A percentile compares a stretch with the other conserved stretches of the same genome.
These are phyloP conservation scores for Onthophagus taurus DNA, from an alignment of 1,140 invertebrate species.

Conservation along the genomic window DNA sequence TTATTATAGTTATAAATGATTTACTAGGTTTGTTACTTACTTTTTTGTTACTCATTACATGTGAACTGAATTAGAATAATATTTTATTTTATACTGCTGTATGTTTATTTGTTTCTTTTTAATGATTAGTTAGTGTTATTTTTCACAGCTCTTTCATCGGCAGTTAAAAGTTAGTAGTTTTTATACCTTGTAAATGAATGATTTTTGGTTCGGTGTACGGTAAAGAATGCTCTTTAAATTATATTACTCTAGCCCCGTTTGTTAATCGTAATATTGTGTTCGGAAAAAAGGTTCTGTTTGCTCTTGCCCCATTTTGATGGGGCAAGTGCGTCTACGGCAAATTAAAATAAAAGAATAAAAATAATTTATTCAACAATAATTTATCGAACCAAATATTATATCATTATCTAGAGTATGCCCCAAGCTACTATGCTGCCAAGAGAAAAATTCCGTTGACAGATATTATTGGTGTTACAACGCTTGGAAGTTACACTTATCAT, in stretches of 20 bases:
- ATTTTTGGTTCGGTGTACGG: not conserved
- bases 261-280: not conserved
- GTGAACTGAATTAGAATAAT: no score
- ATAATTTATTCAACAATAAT: not conserved
- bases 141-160: not conserved
- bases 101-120: no score
- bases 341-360: no score
- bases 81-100: no score
- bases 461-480: not conserved
- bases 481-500: slow-evolving; percentile 1
- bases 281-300: not conserved
- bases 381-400: not conserved
- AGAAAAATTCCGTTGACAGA: not conserved
- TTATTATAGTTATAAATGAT: no score
- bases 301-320: slow-evolving; percentile 1
- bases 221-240: not conserved
- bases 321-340: no score
- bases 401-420: not conserved
- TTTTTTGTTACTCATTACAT: no score
- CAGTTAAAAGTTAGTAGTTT: slow-evolving; percentile 1
- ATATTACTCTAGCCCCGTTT: not conserved
- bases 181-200: slow-evolving; percentile 1
- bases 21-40: no score
- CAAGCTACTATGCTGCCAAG: slow-evolving; percentile 1
- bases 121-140: no score